Conservation (phyloP, 2,888 invertebrate genomes). For the Heteromyza rotundicornis region DNA sequence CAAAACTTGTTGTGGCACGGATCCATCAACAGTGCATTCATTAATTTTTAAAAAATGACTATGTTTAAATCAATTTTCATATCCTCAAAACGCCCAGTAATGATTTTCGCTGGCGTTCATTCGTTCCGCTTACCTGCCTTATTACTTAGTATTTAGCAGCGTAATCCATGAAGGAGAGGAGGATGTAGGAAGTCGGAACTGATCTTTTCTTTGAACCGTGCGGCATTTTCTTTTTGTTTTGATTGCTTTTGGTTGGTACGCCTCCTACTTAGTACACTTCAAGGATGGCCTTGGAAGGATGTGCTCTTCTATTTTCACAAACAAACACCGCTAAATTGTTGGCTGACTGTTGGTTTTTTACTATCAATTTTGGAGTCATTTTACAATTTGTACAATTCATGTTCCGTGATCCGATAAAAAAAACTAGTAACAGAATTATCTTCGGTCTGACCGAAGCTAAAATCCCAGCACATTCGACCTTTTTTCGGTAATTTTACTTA, state of each 20-base stretch:
- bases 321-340: conserved; percentile 24
- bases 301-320: conserved; percentile 19
- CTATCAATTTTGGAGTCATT: no score
- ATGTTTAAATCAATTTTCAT: neutral
- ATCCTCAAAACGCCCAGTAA: neutral
- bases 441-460: no score
- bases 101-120: neutral
- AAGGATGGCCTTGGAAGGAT: conserved; percentile 20
- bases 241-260: conserved; percentile 40
- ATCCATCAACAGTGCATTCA: neutral
- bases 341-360: no score
- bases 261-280: conserved; percentile 39
- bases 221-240: conserved; percentile 42
- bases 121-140: neutral
- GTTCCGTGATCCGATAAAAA: no score
- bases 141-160: neutral
- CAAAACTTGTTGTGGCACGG: neutral
- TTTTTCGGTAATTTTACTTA: no score
- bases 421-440: no score
- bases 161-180: neutral
- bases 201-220: conserved; percentile 41
- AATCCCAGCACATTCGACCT: no score
- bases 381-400: no score
- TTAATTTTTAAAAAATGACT: neutral
- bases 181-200: conserved; percentile 52